Conservation (phyloP, 2,888 invertebrate species). For the Chloromyia formosa region DNA sequence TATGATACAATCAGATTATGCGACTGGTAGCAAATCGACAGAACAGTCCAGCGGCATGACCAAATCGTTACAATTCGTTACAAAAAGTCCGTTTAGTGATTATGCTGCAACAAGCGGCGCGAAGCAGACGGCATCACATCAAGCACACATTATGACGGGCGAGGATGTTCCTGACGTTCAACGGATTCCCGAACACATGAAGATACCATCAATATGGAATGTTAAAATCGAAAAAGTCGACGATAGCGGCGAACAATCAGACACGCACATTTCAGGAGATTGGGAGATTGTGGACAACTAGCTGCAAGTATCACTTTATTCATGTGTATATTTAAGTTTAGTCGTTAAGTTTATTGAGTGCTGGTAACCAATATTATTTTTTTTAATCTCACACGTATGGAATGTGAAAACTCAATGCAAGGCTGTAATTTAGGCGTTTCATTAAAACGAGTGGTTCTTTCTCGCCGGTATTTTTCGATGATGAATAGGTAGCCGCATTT, state of each 20-base stretch:
- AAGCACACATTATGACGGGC: constrained; percentile 8
- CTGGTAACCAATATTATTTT: no score
- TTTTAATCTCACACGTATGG: no score
- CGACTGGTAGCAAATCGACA: constrained; percentile 43
- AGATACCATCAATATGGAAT: constrained; percentile 71
- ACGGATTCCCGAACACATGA: constrained; percentile 64
- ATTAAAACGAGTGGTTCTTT: no score
- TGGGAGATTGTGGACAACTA: constrained; percentile 61
- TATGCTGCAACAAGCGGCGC: not conserved
- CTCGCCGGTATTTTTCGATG: no score
- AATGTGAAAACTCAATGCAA: no score
- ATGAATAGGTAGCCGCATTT: no score
- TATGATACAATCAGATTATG: constrained; percentile 48
- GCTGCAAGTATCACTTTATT: not conserved
- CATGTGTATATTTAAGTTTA: not conserved
- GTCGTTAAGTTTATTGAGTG: not conserved
- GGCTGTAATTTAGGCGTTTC: no score
- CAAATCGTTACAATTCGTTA: constrained; percentile 44
- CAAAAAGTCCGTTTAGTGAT: constrained; percentile 13
- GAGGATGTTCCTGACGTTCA: constrained; percentile 51
- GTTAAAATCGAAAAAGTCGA: constrained; percentile 63
- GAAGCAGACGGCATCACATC: constrained; percentile 44
- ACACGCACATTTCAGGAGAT: constrained; percentile 59
- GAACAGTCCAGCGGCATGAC: constrained; percentile 30
- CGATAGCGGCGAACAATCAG: constrained; percentile 46